A percentile compares a stretch with the other conserved stretches of the same genome.
These are phyloP conservation scores for Drosophila ambigua DNA, from an alignment of 1,140 invertebrate genomes.

Conservation along the genomic window DNA sequence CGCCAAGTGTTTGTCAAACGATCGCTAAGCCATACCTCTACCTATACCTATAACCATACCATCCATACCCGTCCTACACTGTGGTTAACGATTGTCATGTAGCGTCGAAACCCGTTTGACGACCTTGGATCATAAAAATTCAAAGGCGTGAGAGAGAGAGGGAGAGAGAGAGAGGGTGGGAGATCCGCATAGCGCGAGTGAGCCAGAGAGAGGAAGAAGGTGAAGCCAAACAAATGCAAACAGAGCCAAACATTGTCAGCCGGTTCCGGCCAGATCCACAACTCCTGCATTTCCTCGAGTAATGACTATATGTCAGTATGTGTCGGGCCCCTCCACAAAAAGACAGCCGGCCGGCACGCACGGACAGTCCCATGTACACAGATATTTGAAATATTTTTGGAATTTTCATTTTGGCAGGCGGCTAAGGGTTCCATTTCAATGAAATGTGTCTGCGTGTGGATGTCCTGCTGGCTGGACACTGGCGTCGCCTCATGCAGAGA, in stretches of 20 bases:
- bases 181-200: constrained; percentile 10
- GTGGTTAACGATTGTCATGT: constrained; percentile 70
- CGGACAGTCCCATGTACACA: too few species aligned
- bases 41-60: constrained; percentile 6
- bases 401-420: constrained; percentile 34
- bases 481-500: constrained; percentile 66
- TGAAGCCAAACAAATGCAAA: constrained; percentile 76
- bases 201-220: constrained; percentile 24
- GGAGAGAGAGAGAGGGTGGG: constrained; percentile 2
- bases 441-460: constrained; percentile 52
- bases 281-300: neutral
- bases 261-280: constrained; percentile 13
- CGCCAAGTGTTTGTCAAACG: constrained; percentile 83
- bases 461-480: constrained; percentile 73
- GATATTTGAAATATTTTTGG: constrained; percentile 53
- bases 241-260: constrained; percentile 37
- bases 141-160: constrained; percentile 4
- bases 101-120: constrained; percentile 77
- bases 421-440: constrained; percentile 45
- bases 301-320: too few species aligned
- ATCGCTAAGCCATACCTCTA: constrained; percentile 35
- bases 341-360: too few species aligned
- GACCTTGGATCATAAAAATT: constrained; percentile 78
- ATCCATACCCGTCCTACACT: constrained; percentile 40
- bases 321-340: too few species aligned